Evolutionary conservation across 1,140 invertebrate species (phyloP), one percentile per base, ranked within the genome.

Genomic region (Camponotus vicinus): DNA sequence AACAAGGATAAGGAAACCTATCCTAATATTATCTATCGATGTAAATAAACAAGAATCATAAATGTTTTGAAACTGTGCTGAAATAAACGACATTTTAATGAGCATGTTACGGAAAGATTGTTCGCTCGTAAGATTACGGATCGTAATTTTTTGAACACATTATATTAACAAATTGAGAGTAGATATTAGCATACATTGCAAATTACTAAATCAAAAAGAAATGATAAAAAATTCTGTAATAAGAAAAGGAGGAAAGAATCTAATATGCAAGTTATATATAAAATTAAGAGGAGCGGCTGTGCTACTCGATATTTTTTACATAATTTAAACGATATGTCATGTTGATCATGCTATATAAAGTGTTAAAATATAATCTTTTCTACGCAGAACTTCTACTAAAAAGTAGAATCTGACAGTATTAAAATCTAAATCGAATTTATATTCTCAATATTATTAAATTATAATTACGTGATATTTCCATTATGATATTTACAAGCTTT

Each of bases 381-480:
- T 2, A 3, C 9, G 11, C 11, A 11, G 2, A 45, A 45, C 8
- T 42, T 27, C 27, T 27, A 27, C 1, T 6, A 2, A 7, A 42
- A 8, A 42, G 8, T 42, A 42, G 42, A 45, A 49, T 49, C 0
- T n/a, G n/a, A 57, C 6, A 18, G 15, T 27, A 42, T 8, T 77
- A 63, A 77, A 63, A 42, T 15, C 21, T 42, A 61, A 77, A 61
- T n/a, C 37, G 69, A 15, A 52, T 21, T 67, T 67, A 78, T 78
- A 37, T 11, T 7, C 32, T 32, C 13, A 18, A 52, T 52, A 52
- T 52, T 13, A 37, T 79, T 69, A 18, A 61, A 21, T 21, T 40
- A 21, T 67, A 15, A 27, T 59, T 40, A 59, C 42, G 32, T 55
- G 13, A 59, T 40, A 40, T 61, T 69, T 52, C 4, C 18, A 15